phyloP scores from a whole-genome alignment of 1,140 invertebrate genomes.

The Brachionus rubens region DNA sequence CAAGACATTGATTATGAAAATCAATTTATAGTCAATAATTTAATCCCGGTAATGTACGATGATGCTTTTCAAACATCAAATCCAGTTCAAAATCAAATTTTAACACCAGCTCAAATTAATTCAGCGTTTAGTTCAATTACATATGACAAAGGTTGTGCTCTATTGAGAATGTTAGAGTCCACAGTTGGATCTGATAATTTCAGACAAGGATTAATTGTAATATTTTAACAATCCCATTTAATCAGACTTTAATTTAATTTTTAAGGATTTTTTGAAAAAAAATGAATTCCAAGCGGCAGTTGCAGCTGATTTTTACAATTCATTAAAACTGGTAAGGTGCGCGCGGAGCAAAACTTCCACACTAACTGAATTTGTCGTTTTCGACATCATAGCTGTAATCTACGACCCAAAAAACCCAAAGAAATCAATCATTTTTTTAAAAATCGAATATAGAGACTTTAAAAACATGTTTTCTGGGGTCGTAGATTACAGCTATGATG shows the following conservation, averaged over 20 bases:
- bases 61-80: slow-evolving; percentile 14
- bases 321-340: slow-evolving; percentile 17
- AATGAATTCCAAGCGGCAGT: slow-evolving; percentile 7
- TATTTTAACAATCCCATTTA: neutral
- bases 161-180: slow-evolving; percentile 41
- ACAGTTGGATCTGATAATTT: slow-evolving; percentile 36
- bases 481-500: too few species aligned
- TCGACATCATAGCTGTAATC: too few species aligned
- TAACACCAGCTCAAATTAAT: slow-evolving; percentile 41
- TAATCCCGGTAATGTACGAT: slow-evolving; percentile 45
- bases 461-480: too few species aligned
- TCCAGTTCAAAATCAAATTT: slow-evolving; percentile 2
- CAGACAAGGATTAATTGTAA: slow-evolving; percentile 29
- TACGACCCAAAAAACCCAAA: too few species aligned
- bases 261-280: slow-evolving; percentile 21
- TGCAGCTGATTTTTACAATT: slow-evolving; percentile 28
- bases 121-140: slow-evolving; percentile 31
- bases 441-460: too few species aligned
- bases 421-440: too few species aligned
- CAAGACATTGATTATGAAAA: slow-evolving; percentile 67
- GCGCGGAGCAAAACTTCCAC: too few species aligned
- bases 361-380: too few species aligned
- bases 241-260: neutral
- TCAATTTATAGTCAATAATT: slow-evolving; percentile 21
- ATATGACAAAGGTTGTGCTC: slow-evolving; percentile 20